Percentiles rank a stretch among this genome's conserved stretches.
phyloP scores from a whole-genome alignment of 2,888 invertebrate genomes.

The Aphodius sticticus region DNA sequence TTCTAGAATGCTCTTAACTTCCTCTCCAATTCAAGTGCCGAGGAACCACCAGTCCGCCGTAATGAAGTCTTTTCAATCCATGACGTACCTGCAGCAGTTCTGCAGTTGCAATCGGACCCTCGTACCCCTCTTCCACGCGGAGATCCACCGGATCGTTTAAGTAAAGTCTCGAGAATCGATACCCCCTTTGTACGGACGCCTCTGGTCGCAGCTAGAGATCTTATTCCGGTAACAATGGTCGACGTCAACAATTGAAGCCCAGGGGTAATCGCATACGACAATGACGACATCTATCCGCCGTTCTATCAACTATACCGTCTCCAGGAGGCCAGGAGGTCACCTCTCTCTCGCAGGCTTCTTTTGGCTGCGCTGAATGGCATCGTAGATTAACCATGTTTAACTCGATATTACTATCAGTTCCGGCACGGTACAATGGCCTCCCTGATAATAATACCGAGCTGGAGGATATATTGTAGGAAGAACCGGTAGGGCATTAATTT shows the following conservation, averaged over 20 bases:
- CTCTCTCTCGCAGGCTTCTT: background rate
- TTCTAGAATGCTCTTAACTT: background rate
- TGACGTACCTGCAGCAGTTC: background rate
- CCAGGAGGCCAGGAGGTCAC: background rate
- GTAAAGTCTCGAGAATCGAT: background rate
- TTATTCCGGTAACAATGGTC: slow-evolving; percentile 53
- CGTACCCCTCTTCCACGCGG: too few relatives aligned
- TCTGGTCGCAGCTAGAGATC: slow-evolving; percentile 39
- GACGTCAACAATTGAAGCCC: slow-evolving; percentile 57
- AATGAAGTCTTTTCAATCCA: background rate
- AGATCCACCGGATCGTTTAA: background rate
- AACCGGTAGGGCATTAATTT: background rate
- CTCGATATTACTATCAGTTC: slow-evolving; percentile 4
- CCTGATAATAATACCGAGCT: background rate
- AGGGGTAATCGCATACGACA: slow-evolving; percentile 56
- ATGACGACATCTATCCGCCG: slow-evolving; percentile 51
- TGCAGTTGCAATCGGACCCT: background rate
- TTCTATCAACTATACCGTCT: slow-evolving; percentile 6
- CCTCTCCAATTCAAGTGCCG: background rate
- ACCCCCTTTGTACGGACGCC: slow-evolving; percentile 17
- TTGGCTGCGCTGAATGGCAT: background rate
- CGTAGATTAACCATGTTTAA: background rate
- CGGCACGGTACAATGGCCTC: background rate
- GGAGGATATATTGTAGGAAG: background rate
- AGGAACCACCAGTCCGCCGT: background rate